These are phyloP conservation scores for Lasioglossum calceatum DNA, from an alignment of 2,888 invertebrate species.

Conservation along the genomic window DNA sequence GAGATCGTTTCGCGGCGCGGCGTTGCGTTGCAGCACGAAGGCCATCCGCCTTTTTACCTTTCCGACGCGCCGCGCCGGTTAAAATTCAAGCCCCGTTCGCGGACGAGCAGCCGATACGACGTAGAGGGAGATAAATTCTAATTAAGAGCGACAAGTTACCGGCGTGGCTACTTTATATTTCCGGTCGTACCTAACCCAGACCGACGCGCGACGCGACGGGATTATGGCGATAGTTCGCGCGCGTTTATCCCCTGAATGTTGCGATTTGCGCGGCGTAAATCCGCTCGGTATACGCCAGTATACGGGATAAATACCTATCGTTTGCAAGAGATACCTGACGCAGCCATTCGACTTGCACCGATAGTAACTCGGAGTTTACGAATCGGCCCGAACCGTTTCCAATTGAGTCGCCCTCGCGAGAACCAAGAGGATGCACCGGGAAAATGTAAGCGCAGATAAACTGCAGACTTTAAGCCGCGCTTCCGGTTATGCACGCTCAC, in stretches of 20 bases:
- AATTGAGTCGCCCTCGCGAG: conserved; percentile 22
- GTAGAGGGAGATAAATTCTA: conserved; percentile 67
- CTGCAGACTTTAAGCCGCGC: neutral
- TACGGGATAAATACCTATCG: conserved; percentile 41
- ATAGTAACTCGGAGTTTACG: neutral
- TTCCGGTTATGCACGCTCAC: conserved; percentile 3
- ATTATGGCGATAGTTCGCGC: conserved; percentile 8
- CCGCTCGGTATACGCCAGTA: neutral
- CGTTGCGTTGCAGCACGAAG: conserved; percentile 22
- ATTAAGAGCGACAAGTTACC: conserved; percentile 68
- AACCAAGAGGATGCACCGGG: neutral
- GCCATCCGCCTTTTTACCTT: conserved; percentile 42
- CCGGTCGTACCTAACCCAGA: conserved; percentile 52
- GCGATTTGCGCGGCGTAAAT: conserved; percentile 38
- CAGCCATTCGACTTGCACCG: neutral
- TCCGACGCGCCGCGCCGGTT: conserved; percentile 28
- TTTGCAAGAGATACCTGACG: conserved; percentile 14
- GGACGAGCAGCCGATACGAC: conserved; percentile 48
- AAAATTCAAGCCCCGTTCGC: conserved; percentile 48
- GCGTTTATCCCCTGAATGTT: neutral
- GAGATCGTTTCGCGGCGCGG: conserved; percentile 21
- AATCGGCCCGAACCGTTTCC: neutral
- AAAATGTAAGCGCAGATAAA: conserved; percentile 10
- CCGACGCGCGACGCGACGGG: conserved; percentile 5
- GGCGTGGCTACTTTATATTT: conserved; percentile 67